Base-by-base conservation (phyloP, 2,888 invertebrate species). In the Heteropelma amictum region DNA sequence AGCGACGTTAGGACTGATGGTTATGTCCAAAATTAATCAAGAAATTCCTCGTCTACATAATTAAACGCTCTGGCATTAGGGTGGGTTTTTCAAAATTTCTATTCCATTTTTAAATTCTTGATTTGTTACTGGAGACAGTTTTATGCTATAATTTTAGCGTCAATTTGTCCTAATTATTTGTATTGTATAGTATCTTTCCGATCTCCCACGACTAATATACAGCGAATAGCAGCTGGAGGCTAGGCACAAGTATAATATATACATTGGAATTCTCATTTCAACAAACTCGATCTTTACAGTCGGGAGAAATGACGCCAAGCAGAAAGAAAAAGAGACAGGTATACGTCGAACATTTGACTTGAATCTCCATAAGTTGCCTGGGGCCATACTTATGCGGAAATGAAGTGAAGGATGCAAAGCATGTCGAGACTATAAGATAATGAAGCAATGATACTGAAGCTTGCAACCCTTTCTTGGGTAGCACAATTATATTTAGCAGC, bases 201-300 rank as follows among this genome's bases (percentile, higher is more conserved):
- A 47, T 61, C 38, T 61, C 28, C 45, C 30, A 30, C 40, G 60
- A 72, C 30, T 53, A 38, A 69, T 53, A 60, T 35, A 19, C 38
- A 58, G 58, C 23, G 8, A 21, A 30, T 10, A 33, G 45, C 33
- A n/a, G 33, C 21, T 12, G 19, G 17, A 58, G 38, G 28, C 19
- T 42, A 14, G 38, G 6, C 14, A 21, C 58, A 30, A 56, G 53
- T 68, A 45, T 40, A 70, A 69, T 65, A 53, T 65, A 74, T 38
- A 30, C 53, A 30, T 7, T 33, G 28, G 60, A 53, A 35, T n/a
- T 14, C 53, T 33, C 23, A 53, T 51, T 60, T 38, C 49, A 40
- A 38, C 65, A 60, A 70, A 65, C 54, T 65, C 60, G 61, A 74
- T 65, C 65, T 70, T 26, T 38, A 7, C 42, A 47, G 33, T 53